A percentile compares a stretch with the other conserved stretches of the same genome.
Conservation (phyloP, 2,113 vertebrate genomes). For the Bubo bubo region DNA sequence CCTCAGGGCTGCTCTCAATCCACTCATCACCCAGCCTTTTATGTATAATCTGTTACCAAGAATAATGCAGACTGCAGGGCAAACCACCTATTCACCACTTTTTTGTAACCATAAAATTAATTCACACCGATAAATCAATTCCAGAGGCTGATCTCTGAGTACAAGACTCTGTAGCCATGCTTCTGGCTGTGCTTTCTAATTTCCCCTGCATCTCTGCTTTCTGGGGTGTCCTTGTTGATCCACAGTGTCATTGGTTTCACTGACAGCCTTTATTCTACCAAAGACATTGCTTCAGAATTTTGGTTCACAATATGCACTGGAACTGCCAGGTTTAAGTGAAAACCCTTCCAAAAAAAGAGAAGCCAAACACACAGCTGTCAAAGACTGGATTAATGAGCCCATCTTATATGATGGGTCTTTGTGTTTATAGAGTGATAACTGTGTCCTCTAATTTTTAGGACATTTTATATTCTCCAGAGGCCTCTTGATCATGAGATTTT, state of each 20-base stretch:
- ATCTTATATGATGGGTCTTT: not conserved
- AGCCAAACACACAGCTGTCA: not conserved
- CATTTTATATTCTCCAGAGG: not conserved
- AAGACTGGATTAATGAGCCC: slow-evolving; percentile 44
- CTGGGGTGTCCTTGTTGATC: not conserved
- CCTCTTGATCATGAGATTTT: not conserved
- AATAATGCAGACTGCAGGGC: not conserved
- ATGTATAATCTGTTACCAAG: not conserved
- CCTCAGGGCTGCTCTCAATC: too few relatives aligned
- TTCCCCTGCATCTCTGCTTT: not conserved
- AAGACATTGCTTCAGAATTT: not conserved
- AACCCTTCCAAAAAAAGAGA: slow-evolving; percentile 12
- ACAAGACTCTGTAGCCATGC: not conserved
- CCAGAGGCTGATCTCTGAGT: not conserved
- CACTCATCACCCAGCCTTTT: too few relatives aligned
- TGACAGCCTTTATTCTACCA: not conserved
- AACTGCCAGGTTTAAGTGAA: slow-evolving; percentile 9
- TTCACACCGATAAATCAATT: not conserved
- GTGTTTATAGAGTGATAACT: slow-evolving; percentile 20
- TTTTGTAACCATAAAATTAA: not conserved
- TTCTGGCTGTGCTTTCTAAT: not conserved
- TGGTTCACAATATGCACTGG: not conserved
- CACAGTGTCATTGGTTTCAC: not conserved
- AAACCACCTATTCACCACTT: not conserved
- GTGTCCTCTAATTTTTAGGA: slow-evolving; percentile 16